Percentiles rank a stretch among this genome's conserved stretches.
phyloP scores from a whole-genome alignment of 1,140 invertebrate species.

The Thalassaphorura encarpata region DNA sequence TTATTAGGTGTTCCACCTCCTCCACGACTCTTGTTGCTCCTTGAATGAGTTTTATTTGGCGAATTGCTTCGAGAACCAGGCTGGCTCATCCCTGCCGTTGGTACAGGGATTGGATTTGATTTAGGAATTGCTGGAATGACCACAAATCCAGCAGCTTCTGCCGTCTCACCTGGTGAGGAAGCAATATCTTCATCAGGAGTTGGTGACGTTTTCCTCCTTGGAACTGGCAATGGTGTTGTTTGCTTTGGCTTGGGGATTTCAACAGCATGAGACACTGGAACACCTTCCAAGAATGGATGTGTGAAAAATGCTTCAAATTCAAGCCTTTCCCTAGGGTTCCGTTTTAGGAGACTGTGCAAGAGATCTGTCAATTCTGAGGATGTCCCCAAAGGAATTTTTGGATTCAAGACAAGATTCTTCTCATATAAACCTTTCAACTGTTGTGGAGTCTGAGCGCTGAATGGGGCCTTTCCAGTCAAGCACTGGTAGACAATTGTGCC shows the following conservation, averaged over 20 bases:
- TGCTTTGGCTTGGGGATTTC: too few relatives aligned
- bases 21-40: neutral
- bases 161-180: slow-evolving; percentile 17
- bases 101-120: slow-evolving; percentile 32
- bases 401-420: slow-evolving; percentile 86
- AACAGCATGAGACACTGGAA: slow-evolving; percentile 40
- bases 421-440: slow-evolving; percentile 96
- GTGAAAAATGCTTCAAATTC: slow-evolving; percentile 91
- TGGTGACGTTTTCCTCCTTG: slow-evolving; percentile 19
- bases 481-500: slow-evolving; percentile 99
- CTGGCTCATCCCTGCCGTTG: slow-evolving; percentile 25
- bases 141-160: slow-evolving; percentile 50
- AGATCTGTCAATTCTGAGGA: slow-evolving; percentile 80
- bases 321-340: slow-evolving; percentile 90
- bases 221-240: slow-evolving; percentile 9
- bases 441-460: slow-evolving; percentile 96
- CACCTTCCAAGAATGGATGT: slow-evolving; percentile 82
- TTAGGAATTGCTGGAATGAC: slow-evolving; percentile 54
- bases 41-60: slow-evolving; percentile 12
- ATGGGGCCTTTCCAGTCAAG: slow-evolving; percentile 95
- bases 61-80: slow-evolving; percentile 27
- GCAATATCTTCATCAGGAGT: slow-evolving; percentile 24
- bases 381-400: slow-evolving; percentile 87
- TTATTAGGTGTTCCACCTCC: neutral
- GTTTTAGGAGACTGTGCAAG: slow-evolving; percentile 69